phyloP scores from a whole-genome alignment of 2,888 invertebrate species.

The Tinea semifulvella region DNA sequence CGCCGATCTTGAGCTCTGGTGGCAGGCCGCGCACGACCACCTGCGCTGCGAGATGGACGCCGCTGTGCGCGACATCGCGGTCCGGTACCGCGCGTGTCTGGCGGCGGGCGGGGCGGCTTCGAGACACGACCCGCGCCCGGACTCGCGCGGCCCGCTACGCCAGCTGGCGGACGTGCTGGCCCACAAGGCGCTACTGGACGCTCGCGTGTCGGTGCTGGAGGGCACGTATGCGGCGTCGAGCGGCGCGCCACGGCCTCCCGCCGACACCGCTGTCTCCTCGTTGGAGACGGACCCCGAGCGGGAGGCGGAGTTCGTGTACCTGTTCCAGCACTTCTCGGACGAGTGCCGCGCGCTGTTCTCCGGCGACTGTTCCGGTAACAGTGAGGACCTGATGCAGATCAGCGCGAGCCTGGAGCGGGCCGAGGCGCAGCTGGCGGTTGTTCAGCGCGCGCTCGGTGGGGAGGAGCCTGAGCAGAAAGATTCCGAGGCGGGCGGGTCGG shows the following conservation, averaged over 20 bases:
- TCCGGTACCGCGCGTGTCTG: slow-evolving; percentile 71
- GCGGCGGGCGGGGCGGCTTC: slow-evolving; percentile 49
- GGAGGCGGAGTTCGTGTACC: slow-evolving; percentile 73
- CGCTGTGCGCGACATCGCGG: slow-evolving; percentile 73
- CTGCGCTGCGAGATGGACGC: slow-evolving; percentile 77
- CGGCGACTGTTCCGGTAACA: slow-evolving; percentile 65
- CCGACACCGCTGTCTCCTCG: slow-evolving; percentile 46
- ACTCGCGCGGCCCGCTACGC: slow-evolving; percentile 42
- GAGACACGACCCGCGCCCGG: slow-evolving; percentile 33
- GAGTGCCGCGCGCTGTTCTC: slow-evolving; percentile 70
- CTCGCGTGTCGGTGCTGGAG: slow-evolving; percentile 74
- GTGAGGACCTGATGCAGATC: slow-evolving; percentile 66
- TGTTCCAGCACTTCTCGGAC: slow-evolving; percentile 70
- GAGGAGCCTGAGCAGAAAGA: slow-evolving; percentile 19
- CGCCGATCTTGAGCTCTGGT: slow-evolving; percentile 77
- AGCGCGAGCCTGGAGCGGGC: slow-evolving; percentile 61
- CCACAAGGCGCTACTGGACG: slow-evolving; percentile 79
- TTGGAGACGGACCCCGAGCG: slow-evolving; percentile 66
- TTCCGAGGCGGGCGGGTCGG: slow-evolving; percentile 21
- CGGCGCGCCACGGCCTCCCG: slow-evolving; percentile 29
- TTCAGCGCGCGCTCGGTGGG: slow-evolving; percentile 40
- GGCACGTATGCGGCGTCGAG: slow-evolving; percentile 58
- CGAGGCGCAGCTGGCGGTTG: slow-evolving; percentile 53
- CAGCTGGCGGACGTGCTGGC: slow-evolving; percentile 78
- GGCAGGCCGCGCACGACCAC: slow-evolving; percentile 76